Evolutionary conservation across 2,888 invertebrate genomes (phyloP), one percentile per base, ranked within the genome.

Genomic region (Trichopoda pennipes): DNA sequence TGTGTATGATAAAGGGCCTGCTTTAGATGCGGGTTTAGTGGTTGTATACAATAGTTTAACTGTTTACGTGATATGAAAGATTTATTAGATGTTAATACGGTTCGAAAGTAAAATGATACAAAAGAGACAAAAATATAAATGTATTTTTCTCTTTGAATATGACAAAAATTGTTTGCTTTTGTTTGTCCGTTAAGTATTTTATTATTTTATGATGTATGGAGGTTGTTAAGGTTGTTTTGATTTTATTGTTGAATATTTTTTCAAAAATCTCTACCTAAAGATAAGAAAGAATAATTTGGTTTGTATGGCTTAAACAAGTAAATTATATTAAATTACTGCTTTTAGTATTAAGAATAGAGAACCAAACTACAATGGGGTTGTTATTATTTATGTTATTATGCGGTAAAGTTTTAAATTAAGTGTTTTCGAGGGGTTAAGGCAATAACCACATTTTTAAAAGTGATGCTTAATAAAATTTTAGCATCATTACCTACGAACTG

Each of bases 1-100:
- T 42, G 47, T 1, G 16, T 23, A 69, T 38, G 49, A 17, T 58
- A 66, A 66, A 51, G 42, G 53, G 75, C 64, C 75, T 66, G 58
- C 49, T 64, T 64, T 70, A 64, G 68, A 68, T 77, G 76, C 72
- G 75, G 68, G 80, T 76, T 81, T 77, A 58, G 66, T 56, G 72
- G 66, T 63, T 73, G 61, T 68, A 76, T 60, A 81, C 76, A 81
- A 81, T 72, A 81, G 76, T 76, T 74, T 73, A 77, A 77, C 68
- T 77, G 73, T 73, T 81, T 77, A 81, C 76, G 81, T 81, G 81
- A 77, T 73, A 21, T 81, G 81, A 76, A 81, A 81, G 76, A 81
- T 76, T 77, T 77, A 81, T 81, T 76, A 76, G 76, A 72, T 73
- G 76, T 76, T 81, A 76, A 81, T 80, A 72, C 28, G 66, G 58